These are phyloP conservation scores for Erebia epiphron DNA, from an alignment of 2,888 invertebrate genomes.

Conservation along the genomic window DNA sequence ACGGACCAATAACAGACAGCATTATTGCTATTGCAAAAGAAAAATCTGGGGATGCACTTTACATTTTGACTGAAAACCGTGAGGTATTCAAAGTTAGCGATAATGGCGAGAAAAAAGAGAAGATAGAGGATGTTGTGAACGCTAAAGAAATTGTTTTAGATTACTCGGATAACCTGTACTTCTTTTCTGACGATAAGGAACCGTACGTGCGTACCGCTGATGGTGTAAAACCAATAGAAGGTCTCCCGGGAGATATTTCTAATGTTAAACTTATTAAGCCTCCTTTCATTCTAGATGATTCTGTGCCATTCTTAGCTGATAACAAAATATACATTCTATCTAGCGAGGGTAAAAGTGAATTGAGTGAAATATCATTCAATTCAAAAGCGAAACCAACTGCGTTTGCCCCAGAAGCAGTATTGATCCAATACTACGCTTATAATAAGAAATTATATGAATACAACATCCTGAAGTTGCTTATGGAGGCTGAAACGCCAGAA, in stretches of 20 bases:
- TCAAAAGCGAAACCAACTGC: slow-evolving; percentile 54
- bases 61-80: slow-evolving; percentile 59
- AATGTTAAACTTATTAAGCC: slow-evolving; percentile 54
- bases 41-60: slow-evolving; percentile 49
- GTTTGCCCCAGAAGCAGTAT: slow-evolving; percentile 54
- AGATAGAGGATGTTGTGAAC: slow-evolving; percentile 51
- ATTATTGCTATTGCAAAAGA: slow-evolving; percentile 44
- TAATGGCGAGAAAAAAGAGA: slow-evolving; percentile 56
- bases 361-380: slow-evolving; percentile 37
- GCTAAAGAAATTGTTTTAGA: slow-evolving; percentile 63
- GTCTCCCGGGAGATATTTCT: slow-evolving; percentile 52
- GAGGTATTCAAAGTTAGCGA: slow-evolving; percentile 61
- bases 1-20: slow-evolving; percentile 45
- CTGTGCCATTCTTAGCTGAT: slow-evolving; percentile 52
- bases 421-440: slow-evolving; percentile 60
- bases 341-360: slow-evolving; percentile 52
- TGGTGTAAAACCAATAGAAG: slow-evolving; percentile 54
- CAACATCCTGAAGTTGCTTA: slow-evolving; percentile 46
- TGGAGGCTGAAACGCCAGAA: not conserved
- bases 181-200: slow-evolving; percentile 51
- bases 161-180: slow-evolving; percentile 60
- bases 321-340: slow-evolving; percentile 50
- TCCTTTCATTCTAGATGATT: slow-evolving; percentile 52
- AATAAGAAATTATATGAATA: slow-evolving; percentile 68
- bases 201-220: slow-evolving; percentile 49